phyloP scores from a whole-genome alignment of 2,797 vertebrate genomes.

The Halcyon leucocephala region DNA sequence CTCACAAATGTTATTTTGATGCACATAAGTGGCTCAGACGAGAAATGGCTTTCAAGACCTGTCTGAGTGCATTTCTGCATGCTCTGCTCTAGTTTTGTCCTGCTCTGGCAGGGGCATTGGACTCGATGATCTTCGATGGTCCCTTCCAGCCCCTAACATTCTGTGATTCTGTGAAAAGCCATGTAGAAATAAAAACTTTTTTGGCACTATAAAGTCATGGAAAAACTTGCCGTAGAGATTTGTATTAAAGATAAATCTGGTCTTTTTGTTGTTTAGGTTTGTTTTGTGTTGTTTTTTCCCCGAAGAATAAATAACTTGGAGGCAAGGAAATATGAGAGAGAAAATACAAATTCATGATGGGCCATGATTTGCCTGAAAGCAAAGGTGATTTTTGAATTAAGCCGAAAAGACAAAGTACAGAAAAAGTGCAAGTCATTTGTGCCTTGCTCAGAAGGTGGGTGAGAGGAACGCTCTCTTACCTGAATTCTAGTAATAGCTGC shows the following conservation, averaged over 20 bases:
- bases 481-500: background rate
- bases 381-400: background rate
- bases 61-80: no score
- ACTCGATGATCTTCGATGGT: no score
- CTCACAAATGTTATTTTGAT: background rate
- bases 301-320: background rate
- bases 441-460: background rate
- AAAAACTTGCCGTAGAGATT: background rate
- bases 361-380: background rate
- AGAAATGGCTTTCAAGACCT: background rate
- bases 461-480: background rate
- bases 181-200: background rate
- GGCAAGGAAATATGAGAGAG: background rate
- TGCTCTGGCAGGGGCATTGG: no score
- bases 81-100: no score
- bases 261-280: background rate
- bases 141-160: no score
- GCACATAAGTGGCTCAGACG: background rate
- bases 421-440: background rate
- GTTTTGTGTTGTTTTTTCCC: background rate
- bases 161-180: background rate
- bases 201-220: background rate
- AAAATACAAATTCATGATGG: background rate
- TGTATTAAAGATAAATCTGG: background rate
- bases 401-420: rapidly evolving